Evolutionary conservation across 2,113 vertebrate genomes (phyloP).

Genomic region (Alces alces): DNA sequence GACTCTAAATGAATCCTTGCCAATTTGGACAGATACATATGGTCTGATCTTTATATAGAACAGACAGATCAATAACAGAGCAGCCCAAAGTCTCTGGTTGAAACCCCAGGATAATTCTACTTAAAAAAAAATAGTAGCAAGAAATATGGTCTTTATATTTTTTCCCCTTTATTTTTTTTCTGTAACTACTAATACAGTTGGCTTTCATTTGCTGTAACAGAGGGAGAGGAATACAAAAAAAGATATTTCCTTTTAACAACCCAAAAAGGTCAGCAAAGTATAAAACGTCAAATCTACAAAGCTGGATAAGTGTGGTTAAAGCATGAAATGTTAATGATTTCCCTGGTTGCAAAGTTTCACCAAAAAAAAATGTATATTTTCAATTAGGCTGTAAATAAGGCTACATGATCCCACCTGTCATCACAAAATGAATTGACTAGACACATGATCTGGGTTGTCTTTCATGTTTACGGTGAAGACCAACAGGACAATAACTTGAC

Average conservation of each 20-base stretch:
- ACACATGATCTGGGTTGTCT: not conserved
- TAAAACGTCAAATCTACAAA: slow-evolving; percentile 48
- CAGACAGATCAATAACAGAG: not conserved
- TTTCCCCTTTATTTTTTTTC: not conserved
- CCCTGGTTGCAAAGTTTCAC: not conserved
- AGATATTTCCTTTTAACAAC: not conserved
- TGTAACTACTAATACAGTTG: slow-evolving; percentile 27
- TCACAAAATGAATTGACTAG: not conserved
- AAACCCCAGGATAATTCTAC: slow-evolving; percentile 8
- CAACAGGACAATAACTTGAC: not conserved
- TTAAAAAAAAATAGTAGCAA: not conserved
- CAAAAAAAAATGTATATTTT: not conserved
- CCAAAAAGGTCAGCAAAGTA: slow-evolving; percentile 25
- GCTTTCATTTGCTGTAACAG: slow-evolving; percentile 1
- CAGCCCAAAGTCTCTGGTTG: not conserved
- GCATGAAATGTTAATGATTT: slow-evolving; percentile 33
- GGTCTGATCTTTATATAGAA: slow-evolving; percentile 39
- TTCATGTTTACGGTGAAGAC: not conserved
- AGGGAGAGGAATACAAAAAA: slow-evolving; percentile 23
- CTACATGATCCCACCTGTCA: not conserved
- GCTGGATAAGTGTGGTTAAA: not conserved
- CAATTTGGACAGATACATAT: slow-evolving; percentile 20
- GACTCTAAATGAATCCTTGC: not conserved
- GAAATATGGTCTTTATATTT: not conserved
- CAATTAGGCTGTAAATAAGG: slow-evolving; percentile 15